A percentile compares a stretch with the other conserved stretches of the same genome.
phyloP scores from a whole-genome alignment of 2,113 vertebrate species.

The Cyprinodon brontotheroides region DNA sequence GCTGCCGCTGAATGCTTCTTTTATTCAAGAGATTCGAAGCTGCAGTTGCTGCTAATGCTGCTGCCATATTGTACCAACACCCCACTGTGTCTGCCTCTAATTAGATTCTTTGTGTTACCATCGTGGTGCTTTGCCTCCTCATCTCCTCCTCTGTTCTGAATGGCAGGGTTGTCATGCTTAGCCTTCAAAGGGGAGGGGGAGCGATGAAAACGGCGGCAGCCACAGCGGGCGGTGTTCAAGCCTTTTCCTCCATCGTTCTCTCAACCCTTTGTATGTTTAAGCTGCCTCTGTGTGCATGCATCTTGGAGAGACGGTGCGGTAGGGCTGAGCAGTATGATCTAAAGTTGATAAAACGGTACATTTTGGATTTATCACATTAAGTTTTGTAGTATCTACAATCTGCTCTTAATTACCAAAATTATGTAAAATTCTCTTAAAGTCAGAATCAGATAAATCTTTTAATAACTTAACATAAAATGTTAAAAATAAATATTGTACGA shows the following conservation, averaged over 20 bases:
- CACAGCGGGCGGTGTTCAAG: slow-evolving; percentile 24
- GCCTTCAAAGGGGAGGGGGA: slow-evolving; percentile 48
- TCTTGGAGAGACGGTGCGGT: background rate
- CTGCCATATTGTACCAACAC: slow-evolving; percentile 68
- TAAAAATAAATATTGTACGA: no score
- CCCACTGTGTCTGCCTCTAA: slow-evolving; percentile 64
- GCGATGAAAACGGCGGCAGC: slow-evolving; percentile 43
- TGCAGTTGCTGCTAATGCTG: slow-evolving; percentile 59
- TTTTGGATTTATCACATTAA: background rate
- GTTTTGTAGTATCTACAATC: background rate
- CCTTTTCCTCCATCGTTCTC: slow-evolving; percentile 21
- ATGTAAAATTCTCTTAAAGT: background rate
- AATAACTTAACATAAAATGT: background rate
- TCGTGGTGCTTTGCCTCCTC: slow-evolving; percentile 42
- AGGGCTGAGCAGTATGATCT: background rate
- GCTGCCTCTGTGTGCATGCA: slow-evolving; percentile 3
- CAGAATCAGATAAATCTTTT: background rate
- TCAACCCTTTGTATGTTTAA: slow-evolving; percentile 39
- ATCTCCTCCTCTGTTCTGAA: slow-evolving; percentile 56
- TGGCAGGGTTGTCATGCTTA: slow-evolving; percentile 60
- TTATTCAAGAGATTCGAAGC: slow-evolving; percentile 63
- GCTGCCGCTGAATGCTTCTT: slow-evolving; percentile 59
- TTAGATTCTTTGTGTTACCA: slow-evolving; percentile 69
- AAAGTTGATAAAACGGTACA: background rate
- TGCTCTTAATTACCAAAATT: background rate